Evolutionary conservation across 1,140 invertebrate species (phyloP), one percentile per base, ranked within the genome.

Genomic region (Drosophila subpulchrella): DNA sequence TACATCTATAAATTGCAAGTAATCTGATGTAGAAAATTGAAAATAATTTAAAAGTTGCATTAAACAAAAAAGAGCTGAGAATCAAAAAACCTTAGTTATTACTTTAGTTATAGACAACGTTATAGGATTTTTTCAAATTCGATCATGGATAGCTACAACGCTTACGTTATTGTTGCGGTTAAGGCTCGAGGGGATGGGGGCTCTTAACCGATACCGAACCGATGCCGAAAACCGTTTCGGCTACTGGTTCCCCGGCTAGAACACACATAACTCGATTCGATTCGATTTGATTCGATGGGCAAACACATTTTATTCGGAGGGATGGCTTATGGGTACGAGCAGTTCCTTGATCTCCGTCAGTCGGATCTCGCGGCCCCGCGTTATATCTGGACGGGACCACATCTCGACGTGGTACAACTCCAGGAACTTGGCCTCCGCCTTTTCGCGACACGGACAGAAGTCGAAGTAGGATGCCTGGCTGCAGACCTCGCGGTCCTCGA

Each of bases 401-500:
- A 91, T 91, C 53, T 92, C 90, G 5, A 10, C 38, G 34, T 68
- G 53, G 34, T 81, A 86, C 2, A 86, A 51, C 32, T 91, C 90
- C 6, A 91, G 65, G 51, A 65, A 90, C 30, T 91, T 92, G 13
- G 84, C 84, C 55, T 92, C 90, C 6, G 88, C 91, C 60, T 77
- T 89, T 39, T 91, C 90, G 6, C 91, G 81, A 53, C 91, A 92
- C 15, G 91, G 91, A 47, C 91, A 92, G 17, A 91, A 78, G 36
- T 92, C 91, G 36, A 91, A 92, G n/a, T 83, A 75, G 2, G 91
- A 91, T 3, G 48, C 56, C 32, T 89, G 73, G 27, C 82, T 92
- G 66, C 91, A 91, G 8, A 20, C 36, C 50, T 76, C 65, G 0
- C 77, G 47, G 12, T 83, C 61, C 7, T 72, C 67, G 30, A 82